Base-by-base conservation (phyloP, 2,113 vertebrate species). In the Suncus etruscus region DNA sequence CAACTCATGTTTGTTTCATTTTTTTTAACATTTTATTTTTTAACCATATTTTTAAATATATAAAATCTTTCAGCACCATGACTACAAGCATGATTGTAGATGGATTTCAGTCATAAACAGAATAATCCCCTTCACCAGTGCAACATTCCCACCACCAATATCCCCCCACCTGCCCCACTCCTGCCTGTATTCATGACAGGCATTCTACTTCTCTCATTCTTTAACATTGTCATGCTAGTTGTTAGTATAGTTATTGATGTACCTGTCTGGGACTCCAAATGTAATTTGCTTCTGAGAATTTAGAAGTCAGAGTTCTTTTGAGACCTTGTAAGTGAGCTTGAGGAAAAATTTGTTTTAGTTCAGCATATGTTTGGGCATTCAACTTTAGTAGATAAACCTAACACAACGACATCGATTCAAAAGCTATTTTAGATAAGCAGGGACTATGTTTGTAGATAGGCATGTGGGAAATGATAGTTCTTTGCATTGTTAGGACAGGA, bases 1-100 rank as follows among this genome's bases (percentile, higher is more conserved):
- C 45, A 73, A 48, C 66, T 7, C 32, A n/a, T 74, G 25, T 58
- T 89, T 65, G 45, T 79, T 94, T 91, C n/a, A 83, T 25, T 3
- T 61, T 39, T 39, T 39, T 39, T 39, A 3, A 39, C 39, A 39
- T 39, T 39, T 39, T 39, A 39, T 39, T 39, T 39, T 39, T 39
- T 39, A 39, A 39, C 3, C 39, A 39, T 39, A 39, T 3, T 39
- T 39, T 39, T 39, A 39, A 39, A 39, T 39, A 39, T 39, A 39
- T 39, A 39, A 39, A 39, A 39, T 39, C 39, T 39, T 39, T 39
- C 3, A 39, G 39, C 39, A 39, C 39, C 39, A 39, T 39, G 39
- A 39, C 5, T 39, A 39, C 39, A 39, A 39, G 39, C 39, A 39
- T 39, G 39, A 39, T 39, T 39, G 39, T 39, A 39, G 39, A 39